phyloP scores from a whole-genome alignment of 2,113 vertebrate species.

The Pungitius pungitius region DNA sequence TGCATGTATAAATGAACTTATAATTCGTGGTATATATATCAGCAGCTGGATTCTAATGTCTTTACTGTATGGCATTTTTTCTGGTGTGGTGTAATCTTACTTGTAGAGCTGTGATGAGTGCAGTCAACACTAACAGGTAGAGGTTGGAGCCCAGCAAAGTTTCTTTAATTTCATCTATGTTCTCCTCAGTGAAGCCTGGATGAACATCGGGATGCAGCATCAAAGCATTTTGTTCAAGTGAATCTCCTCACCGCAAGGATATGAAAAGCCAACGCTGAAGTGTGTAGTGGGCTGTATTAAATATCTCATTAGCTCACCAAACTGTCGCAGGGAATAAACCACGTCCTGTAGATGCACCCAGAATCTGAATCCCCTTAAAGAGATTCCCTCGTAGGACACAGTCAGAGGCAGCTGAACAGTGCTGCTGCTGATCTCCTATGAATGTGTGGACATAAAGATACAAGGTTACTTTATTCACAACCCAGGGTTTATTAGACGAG shows the following conservation, averaged over 20 bases:
- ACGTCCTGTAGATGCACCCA: constrained; percentile 98
- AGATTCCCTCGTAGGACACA: constrained; percentile 91
- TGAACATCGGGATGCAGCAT: not conserved
- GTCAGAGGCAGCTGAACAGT: constrained; percentile 89
- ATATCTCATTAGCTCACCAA: constrained; percentile 81
- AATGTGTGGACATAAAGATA: not conserved
- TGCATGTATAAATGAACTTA: not conserved
- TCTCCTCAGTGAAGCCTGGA: constrained; percentile 94
- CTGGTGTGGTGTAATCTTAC: constrained; percentile 77
- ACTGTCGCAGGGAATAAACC: constrained; percentile 92
- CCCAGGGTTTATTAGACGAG: not conserved
- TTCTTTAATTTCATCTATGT: constrained; percentile 95
- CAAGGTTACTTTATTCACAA: not conserved
- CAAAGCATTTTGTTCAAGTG: not conserved
- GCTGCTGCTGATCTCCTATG: constrained; percentile 89
- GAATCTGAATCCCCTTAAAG: constrained; percentile 90
- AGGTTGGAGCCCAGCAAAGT: constrained; percentile 93
- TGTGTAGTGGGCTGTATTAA: not conserved
- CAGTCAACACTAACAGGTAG: constrained; percentile 90
- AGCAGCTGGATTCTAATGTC: not conserved
- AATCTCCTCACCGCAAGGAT: not conserved
- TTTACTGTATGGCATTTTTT: not conserved
- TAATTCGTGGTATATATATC: not conserved
- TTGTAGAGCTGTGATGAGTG: constrained; percentile 92
- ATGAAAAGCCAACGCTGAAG: not conserved